Evolutionary conservation across 2,113 vertebrate species (phyloP), one percentile per base, ranked within the genome.

Genomic region (Spea bombifrons): DNA sequence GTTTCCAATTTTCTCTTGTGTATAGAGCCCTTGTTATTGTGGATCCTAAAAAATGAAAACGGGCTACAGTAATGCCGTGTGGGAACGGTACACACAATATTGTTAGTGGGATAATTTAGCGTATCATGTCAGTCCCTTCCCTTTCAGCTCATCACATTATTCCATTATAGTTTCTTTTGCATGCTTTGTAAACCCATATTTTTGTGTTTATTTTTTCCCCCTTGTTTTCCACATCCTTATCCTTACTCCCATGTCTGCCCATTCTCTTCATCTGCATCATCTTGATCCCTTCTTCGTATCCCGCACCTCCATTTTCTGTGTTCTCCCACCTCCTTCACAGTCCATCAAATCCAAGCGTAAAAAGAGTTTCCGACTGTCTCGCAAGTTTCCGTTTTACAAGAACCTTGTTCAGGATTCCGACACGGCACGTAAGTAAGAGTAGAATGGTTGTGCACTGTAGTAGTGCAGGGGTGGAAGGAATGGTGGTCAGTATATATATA

Each of bases 371-470:
- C 97, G 96, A 92, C 96, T 99, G 88, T 99, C 97, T 83, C 97
- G 97, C 95, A 99, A 97, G 93, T 98, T 99, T 87, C 96, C 97
- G 90, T 99, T 99, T 98, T 99, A 99, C 97, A 99, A 99, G 96
- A 99, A 96, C 96, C 94, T 99, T 96, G 94, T 94, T 89, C 96
- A 97, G 91, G 97, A 98, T 86, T 91, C 93, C 92, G 44, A 12
- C 64, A 87, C 90, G 95, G 89, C 97, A 97, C 97, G 97, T 99
- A 93, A 99, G 97, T 99, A 99, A 86, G 84, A 90, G 85, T 83
- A 57, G 81, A 84, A 80, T 71, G 61, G 3, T 4, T 44, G 2
- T 9, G 9, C 13, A 8, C 2, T 16, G 67, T 10, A 5, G 3
- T 52, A 67, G 64, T 45, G 1, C 46, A 45, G 30, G 45, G 64